Conservation (phyloP, 2,888 invertebrate genomes). For the Athalia rosae region DNA sequence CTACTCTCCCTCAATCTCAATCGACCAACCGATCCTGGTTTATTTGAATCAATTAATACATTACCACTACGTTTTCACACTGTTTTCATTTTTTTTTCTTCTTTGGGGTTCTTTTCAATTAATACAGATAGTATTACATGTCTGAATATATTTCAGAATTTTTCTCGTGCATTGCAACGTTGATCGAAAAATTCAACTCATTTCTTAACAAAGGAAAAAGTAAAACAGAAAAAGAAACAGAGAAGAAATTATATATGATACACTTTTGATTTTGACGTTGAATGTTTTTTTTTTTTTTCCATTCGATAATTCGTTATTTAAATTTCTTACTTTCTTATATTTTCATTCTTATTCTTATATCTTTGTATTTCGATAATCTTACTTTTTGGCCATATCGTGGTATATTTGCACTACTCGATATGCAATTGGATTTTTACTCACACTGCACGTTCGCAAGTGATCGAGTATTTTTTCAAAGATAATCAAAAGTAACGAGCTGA, state of each 20-base stretch:
- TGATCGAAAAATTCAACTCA: too few relatives aligned
- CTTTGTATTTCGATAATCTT: constrained; percentile 5
- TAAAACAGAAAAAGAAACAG: not conserved
- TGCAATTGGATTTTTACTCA: constrained; percentile 51
- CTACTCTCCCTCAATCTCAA: constrained; percentile 52
- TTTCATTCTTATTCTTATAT: not conserved
- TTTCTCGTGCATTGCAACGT: too few relatives aligned
- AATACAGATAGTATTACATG: too few relatives aligned
- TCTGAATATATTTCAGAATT: too few relatives aligned
- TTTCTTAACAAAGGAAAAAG: not conserved
- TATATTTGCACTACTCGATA: constrained; percentile 53
- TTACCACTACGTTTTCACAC: constrained; percentile 38
- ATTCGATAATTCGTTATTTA: not conserved
- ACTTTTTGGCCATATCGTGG: constrained; percentile 56
- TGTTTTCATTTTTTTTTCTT: constrained; percentile 43
- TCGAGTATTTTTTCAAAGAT: not conserved
- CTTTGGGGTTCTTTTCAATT: not conserved
- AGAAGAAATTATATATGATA: too few relatives aligned
- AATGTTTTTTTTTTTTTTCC: not conserved
- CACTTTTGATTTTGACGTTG: too few relatives aligned
- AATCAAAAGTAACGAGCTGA: not conserved
- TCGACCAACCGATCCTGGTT: constrained; percentile 54
- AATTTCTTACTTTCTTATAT: not conserved
- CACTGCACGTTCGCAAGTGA: constrained; percentile 53
- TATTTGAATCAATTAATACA: constrained; percentile 46